Evolutionary conservation across 2,113 vertebrate species (phyloP), one percentile per base, ranked within the genome.

Genomic region (Zingel zingel): DNA sequence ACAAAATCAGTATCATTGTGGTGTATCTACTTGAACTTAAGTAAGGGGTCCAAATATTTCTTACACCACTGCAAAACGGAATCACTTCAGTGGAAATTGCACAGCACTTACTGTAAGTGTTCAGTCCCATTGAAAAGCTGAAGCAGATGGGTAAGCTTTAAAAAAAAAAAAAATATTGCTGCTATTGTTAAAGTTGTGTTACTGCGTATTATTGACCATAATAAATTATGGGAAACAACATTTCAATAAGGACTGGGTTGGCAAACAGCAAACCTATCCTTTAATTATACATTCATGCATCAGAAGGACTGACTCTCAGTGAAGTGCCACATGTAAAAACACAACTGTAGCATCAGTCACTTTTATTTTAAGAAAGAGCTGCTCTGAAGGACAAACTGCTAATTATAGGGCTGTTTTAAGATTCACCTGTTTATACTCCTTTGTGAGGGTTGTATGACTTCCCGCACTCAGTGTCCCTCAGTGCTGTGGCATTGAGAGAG

Each of bases 391-490:
- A 80, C 47, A 67, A 39, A 61, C 45, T 61, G 45, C 70, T 84
- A 74, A 83, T 84, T 84, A 74, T 43, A 82, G 54, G 13, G 5
- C 45, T 15, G 68, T 75, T 78, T 51, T 77, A 36, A 72, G 75
- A 68, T 19, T 43, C 85, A 87, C 85, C 83, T 86, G 81, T 63
- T 81, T 75, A 39, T 16, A 62, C 56, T 64, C 45, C 27, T 39
- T 68, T 86, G 69, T 77, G 56, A 48, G 57, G 25, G 47, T 15
- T 54, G 48, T 19, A 2, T 59, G 43, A 54, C 61, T 61, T 53
- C 71, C 59, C 57, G 39, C 48, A n/a, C 51, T 25, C 27, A 13
- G 51, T 39, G 73, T 61, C 33, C 10, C 30, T 64, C 25, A 15
- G 59, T 14, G 36, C 54, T 14, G 30, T 5, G 81, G 63, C 79